Conservation (phyloP, 1,140 invertebrate genomes). For the Chymomyza costata region DNA sequence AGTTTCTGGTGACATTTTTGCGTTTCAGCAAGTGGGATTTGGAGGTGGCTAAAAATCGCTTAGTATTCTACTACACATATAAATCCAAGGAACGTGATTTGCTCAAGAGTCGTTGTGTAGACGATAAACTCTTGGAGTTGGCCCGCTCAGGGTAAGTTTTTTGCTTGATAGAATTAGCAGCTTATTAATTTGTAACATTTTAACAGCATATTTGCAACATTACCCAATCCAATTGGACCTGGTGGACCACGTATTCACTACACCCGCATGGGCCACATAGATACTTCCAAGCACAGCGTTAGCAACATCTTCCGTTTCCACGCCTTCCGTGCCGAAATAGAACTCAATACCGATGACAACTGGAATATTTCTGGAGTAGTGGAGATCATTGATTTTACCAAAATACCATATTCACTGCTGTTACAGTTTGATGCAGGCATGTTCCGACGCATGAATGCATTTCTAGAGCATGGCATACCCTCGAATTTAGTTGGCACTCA, state of each 20-base stretch:
- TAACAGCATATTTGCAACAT: slow-evolving; percentile 59
- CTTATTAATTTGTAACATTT: not conserved
- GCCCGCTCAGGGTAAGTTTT: slow-evolving; percentile 49
- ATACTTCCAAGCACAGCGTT: slow-evolving; percentile 75
- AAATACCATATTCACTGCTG: slow-evolving; percentile 75
- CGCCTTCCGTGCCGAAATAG: slow-evolving; percentile 75
- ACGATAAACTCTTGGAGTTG: slow-evolving; percentile 60
- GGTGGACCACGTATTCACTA: slow-evolving; percentile 77
- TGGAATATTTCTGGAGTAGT: slow-evolving; percentile 74
- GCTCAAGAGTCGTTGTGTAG: slow-evolving; percentile 44
- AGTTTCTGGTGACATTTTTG: slow-evolving; percentile 80
- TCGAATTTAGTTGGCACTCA: slow-evolving; percentile 77
- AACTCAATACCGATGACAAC: slow-evolving; percentile 75
- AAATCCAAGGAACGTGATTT: slow-evolving; percentile 55
- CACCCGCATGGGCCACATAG: slow-evolving; percentile 75
- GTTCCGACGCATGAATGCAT: slow-evolving; percentile 76
- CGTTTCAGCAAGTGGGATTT: slow-evolving; percentile 82
- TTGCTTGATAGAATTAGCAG: not conserved
- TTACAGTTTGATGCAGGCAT: slow-evolving; percentile 76
- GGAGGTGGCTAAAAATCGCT: slow-evolving; percentile 80
- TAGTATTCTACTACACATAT: slow-evolving; percentile 77
- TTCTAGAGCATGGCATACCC: slow-evolving; percentile 77
- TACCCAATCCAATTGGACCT: slow-evolving; percentile 74
- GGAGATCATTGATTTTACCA: slow-evolving; percentile 76
- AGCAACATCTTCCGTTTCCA: slow-evolving; percentile 74